Conservation (phyloP, 1,140 invertebrate genomes). For the Temnothorax nylanderi region DNA sequence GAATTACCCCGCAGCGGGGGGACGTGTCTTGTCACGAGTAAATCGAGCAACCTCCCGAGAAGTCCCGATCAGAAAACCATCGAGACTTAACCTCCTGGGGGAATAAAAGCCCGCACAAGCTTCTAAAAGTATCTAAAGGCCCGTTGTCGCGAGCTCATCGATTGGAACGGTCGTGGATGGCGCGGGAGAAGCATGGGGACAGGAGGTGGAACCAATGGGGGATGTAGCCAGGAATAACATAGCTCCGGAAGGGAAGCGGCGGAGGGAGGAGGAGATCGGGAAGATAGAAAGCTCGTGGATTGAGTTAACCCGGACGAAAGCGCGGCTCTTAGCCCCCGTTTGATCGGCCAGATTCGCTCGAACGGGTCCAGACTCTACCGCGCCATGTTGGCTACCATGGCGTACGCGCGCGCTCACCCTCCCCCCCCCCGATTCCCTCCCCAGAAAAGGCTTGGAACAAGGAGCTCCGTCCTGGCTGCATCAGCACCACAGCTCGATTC, state of each 20-base stretch:
- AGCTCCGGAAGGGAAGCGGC: conserved; percentile 7
- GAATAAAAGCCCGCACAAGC: conserved; percentile 32
- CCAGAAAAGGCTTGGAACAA: conserved; percentile 54
- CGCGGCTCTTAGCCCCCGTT: conserved; percentile 84
- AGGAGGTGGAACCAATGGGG: conserved; percentile 14
- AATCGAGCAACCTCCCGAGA: conserved; percentile 47
- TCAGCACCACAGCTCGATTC: conserved; percentile 29
- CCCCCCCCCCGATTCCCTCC: conserved; percentile 40
- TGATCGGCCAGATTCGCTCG: conserved; percentile 85
- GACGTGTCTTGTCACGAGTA: conserved; percentile 40
- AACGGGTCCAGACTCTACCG: conserved; percentile 78
- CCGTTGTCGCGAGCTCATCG: conserved; percentile 80
- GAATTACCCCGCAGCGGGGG: conserved; percentile 7
- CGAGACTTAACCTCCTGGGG: conserved; percentile 33
- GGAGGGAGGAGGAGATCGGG: conserved; percentile 52
- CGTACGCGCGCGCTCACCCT: conserved; percentile 35
- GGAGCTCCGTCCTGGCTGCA: conserved; percentile 40
- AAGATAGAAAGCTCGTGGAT: conserved; percentile 78
- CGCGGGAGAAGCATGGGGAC: conserved; percentile 59
- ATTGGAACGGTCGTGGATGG: conserved; percentile 82
- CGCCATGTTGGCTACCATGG: conserved; percentile 78
- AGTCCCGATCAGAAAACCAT: conserved; percentile 56
- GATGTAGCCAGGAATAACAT: conserved; percentile 24
- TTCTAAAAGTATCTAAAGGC: conserved; percentile 76
- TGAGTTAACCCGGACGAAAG: conserved; percentile 84